These are phyloP conservation scores for Atractosteus spatula DNA, from an alignment of 2,113 vertebrate genomes.

Conservation along the genomic window DNA sequence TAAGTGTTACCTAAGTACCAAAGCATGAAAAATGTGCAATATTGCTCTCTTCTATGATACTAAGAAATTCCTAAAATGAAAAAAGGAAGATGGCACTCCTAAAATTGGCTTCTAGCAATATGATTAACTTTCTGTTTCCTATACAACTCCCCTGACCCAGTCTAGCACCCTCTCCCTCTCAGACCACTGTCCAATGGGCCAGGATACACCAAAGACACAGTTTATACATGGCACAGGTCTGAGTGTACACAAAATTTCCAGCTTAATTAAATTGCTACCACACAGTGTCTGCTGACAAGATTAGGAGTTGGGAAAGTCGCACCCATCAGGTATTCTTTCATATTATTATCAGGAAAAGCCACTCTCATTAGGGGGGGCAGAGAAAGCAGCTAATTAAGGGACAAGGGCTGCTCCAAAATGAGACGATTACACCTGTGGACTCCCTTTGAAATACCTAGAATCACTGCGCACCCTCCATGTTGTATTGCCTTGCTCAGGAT, in stretches of 20 bases:
- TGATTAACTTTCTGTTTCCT: conserved; percentile 37
- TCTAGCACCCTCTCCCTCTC: too few relatives aligned
- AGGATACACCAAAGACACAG: conserved; percentile 49
- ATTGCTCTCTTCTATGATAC: too few relatives aligned
- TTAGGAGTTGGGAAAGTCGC: conserved; percentile 82
- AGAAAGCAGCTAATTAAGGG: conserved; percentile 92
- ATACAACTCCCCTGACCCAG: conserved; percentile 46
- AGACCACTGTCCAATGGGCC: conserved; percentile 22
- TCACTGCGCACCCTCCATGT: conserved; percentile 73
- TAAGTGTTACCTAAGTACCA: too few relatives aligned
- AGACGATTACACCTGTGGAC: conserved; percentile 91
- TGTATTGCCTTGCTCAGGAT: conserved; percentile 71
- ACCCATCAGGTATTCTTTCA: conserved; percentile 93
- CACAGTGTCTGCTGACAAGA: conserved; percentile 87
- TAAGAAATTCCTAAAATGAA: too few relatives aligned
- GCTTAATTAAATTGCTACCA: conserved; percentile 94
- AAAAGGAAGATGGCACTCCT: too few relatives aligned
- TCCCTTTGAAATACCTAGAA: conserved; percentile 79
- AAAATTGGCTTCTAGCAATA: conserved; percentile 37
- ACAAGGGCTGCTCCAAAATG: conserved; percentile 87
- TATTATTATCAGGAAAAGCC: conserved; percentile 91
- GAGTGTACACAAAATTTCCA: conserved; percentile 80
- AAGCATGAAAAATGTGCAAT: too few relatives aligned
- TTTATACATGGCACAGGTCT: conserved; percentile 47
- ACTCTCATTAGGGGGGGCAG: conserved; percentile 89